Evolutionary conservation across 2,113 vertebrate genomes (phyloP).

Genomic region (Bubo blakistoni): DNA sequence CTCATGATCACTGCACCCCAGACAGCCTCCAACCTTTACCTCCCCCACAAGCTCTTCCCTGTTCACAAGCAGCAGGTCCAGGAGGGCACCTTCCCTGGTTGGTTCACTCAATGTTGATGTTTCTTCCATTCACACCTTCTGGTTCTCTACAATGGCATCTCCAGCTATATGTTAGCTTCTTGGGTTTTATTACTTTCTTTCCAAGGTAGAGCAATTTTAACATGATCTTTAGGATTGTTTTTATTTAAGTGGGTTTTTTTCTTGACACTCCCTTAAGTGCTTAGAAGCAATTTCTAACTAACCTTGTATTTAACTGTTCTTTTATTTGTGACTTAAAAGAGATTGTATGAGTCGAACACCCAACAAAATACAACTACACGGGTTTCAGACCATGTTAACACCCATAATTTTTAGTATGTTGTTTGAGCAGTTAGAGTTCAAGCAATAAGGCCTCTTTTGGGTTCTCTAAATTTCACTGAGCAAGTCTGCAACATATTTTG

Average conservation of each 20-base stretch:
- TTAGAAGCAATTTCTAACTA: background rate
- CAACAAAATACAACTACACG: background rate
- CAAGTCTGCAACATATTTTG: background rate
- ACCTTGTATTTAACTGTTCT: background rate
- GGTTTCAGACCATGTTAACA: background rate
- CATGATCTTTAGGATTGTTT: background rate
- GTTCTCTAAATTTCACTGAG: background rate
- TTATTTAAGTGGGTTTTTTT: background rate
- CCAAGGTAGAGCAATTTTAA: background rate
- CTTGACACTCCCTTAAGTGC: background rate
- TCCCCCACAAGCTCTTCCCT: too few relatives aligned
- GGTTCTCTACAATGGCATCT: background rate
- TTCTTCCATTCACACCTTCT: background rate
- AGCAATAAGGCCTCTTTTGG: background rate
- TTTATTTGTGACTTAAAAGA: background rate
- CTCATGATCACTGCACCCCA: too few relatives aligned
- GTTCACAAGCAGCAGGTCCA: too few relatives aligned
- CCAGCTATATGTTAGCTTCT: background rate
- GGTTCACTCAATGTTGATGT: too few relatives aligned
- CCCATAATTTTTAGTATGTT: background rate
- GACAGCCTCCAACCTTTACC: too few relatives aligned
- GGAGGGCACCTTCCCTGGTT: too few relatives aligned
- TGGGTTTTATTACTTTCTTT: background rate
- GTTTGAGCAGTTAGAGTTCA: background rate
- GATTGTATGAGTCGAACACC: fast-evolving